Percentiles rank a stretch among this genome's conserved stretches.
phyloP scores from a whole-genome alignment of 2,888 invertebrate species.

The Thereva nobilitata region DNA sequence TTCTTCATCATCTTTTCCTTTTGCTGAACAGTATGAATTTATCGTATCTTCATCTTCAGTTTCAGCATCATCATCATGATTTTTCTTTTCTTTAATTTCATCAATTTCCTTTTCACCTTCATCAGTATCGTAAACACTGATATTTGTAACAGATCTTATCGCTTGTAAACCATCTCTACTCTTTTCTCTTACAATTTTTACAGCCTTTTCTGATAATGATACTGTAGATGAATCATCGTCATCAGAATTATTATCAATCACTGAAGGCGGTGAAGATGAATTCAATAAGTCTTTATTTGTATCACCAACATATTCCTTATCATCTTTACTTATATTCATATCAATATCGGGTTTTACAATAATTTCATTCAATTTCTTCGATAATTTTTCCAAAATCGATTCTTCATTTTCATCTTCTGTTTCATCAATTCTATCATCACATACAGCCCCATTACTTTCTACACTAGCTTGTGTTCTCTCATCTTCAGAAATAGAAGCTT shows the following conservation, averaged over 20 bases:
- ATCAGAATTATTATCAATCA: conserved; percentile 26
- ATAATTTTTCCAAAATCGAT: conserved; percentile 50
- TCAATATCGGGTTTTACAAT: conserved; percentile 47
- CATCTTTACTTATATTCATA: conserved; percentile 48
- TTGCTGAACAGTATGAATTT: not conserved
- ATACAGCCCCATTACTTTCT: not conserved
- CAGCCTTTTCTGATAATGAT: conserved; percentile 29
- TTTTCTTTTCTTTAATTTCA: not conserved
- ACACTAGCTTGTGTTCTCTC: not conserved
- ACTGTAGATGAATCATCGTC: conserved; percentile 32
- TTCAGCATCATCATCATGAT: conserved; percentile 52
- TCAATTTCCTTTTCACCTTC: conserved; percentile 43
- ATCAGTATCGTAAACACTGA: conserved; percentile 57
- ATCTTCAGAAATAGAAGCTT: conserved; percentile 54
- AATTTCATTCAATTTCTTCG: conserved; percentile 51
- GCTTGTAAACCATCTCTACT: conserved; percentile 54
- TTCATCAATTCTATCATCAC: not conserved
- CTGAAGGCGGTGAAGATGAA: conserved; percentile 45
- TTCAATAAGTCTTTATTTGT: conserved; percentile 48
- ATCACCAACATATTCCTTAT: conserved; percentile 50
- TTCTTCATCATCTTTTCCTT: conserved; percentile 45
- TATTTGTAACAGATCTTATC: conserved; percentile 62
- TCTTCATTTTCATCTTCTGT: conserved; percentile 40
- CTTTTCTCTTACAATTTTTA: conserved; percentile 30
- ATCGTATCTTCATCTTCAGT: conserved; percentile 6